These are phyloP conservation scores for Thera obeliscata DNA, from an alignment of 2,888 invertebrate species.

Conservation along the genomic window DNA sequence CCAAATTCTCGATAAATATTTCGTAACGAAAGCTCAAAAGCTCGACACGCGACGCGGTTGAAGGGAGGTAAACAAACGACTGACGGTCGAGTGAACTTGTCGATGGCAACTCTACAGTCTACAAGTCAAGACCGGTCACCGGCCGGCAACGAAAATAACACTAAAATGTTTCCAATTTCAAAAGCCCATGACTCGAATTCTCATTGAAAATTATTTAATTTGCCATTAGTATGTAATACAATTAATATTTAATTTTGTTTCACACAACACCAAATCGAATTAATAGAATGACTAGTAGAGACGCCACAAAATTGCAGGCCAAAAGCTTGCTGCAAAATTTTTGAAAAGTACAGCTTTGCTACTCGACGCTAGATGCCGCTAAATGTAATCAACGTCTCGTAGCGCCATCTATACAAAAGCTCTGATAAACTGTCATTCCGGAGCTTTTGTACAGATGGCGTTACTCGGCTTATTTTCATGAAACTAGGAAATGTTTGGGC, in stretches of 20 bases:
- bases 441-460: conserved; percentile 20
- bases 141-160: conserved; percentile 42
- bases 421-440: background rate
- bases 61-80: conserved; percentile 48
- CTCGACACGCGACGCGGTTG: conserved; percentile 27
- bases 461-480: conserved; percentile 1
- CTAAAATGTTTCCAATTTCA: conserved; percentile 22
- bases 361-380: conserved; percentile 55
- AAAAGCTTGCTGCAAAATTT: conserved; percentile 5
- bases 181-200: background rate
- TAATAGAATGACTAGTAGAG: background rate
- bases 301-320: background rate
- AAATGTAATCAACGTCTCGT: background rate
- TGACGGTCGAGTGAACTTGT: conserved; percentile 34
- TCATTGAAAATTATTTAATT: too few relatives aligned
- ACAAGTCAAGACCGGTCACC: conserved; percentile 47
- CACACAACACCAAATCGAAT: too few relatives aligned
- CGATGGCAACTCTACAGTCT: conserved; percentile 15
- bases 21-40: conserved; percentile 36
- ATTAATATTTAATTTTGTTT: too few relatives aligned
- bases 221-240: too few relatives aligned
- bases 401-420: background rate
- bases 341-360: conserved; percentile 40
- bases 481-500: background rate
- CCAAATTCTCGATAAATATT: conserved; percentile 40